Evolutionary conservation across 2,113 vertebrate genomes (phyloP).

Genomic region (Oncorhynchus kisutch): DNA sequence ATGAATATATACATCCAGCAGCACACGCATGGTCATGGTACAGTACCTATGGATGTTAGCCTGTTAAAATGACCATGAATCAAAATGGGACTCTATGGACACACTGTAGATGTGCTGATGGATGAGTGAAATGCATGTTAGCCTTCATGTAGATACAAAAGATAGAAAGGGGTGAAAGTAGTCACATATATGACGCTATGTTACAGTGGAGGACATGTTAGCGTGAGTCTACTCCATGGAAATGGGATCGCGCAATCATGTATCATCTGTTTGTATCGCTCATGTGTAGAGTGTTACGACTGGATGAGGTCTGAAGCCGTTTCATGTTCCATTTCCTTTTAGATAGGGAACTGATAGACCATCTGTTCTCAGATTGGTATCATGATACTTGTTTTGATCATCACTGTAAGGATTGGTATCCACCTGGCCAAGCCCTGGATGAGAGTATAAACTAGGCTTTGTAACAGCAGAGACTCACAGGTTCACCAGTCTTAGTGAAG

Average conservation of each 20-base stretch:
- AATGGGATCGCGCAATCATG: neutral
- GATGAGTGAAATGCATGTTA: conserved; percentile 34
- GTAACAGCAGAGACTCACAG: neutral
- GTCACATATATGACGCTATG: neutral
- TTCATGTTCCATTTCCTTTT: neutral
- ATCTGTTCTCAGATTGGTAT: neutral
- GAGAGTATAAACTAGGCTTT: neutral
- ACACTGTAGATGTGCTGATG: conserved; percentile 22
- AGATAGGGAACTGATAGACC: neutral
- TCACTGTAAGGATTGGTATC: neutral
- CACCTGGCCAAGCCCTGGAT: neutral
- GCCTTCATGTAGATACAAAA: neutral
- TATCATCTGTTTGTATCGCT: neutral
- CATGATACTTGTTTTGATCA: neutral
- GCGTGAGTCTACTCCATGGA: neutral
- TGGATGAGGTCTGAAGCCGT: neutral
- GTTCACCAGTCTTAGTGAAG: neutral
- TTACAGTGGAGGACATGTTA: neutral
- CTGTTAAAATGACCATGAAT: neutral
- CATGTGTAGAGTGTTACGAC: neutral
- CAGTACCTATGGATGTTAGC: neutral
- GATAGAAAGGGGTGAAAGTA: neutral
- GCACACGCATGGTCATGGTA: neutral
- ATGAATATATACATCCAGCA: neutral
- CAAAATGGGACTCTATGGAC: conserved; percentile 5